Evolutionary conservation across 1,140 invertebrate species (phyloP).

Genomic region (Lucilia cuprina): DNA sequence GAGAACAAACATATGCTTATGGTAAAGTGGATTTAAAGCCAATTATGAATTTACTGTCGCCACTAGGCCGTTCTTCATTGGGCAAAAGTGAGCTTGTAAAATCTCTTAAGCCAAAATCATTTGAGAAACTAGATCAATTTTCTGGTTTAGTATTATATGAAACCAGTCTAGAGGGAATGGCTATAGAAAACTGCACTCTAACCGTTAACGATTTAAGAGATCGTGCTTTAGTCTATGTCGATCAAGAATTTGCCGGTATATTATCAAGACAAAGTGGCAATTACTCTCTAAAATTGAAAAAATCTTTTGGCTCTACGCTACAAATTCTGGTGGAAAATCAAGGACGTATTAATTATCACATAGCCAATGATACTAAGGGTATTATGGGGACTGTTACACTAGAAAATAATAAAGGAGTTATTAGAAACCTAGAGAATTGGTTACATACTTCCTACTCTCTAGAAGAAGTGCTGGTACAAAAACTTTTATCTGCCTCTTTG

Average conservation of each 20-base stretch:
- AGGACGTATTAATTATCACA: slow-evolving; percentile 79
- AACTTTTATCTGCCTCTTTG: not conserved
- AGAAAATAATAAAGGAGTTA: slow-evolving; percentile 45
- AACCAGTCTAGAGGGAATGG: slow-evolving; percentile 65
- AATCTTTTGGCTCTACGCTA: slow-evolving; percentile 66
- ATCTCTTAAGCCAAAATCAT: slow-evolving; percentile 65
- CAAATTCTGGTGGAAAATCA: slow-evolving; percentile 83
- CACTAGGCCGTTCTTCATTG: slow-evolving; percentile 48
- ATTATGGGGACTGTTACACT: slow-evolving; percentile 52
- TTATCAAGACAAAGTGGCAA: slow-evolving; percentile 69
- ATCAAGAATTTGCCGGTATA: slow-evolving; percentile 69
- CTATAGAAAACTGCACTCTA: slow-evolving; percentile 66
- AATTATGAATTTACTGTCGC: slow-evolving; percentile 62
- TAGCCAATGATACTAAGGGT: slow-evolving; percentile 78
- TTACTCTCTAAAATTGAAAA: slow-evolving; percentile 65
- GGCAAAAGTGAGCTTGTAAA: slow-evolving; percentile 41
- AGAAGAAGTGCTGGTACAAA: slow-evolving; percentile 28
- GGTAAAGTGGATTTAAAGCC: slow-evolving; percentile 65
- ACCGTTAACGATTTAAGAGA: slow-evolving; percentile 71
- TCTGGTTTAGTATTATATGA: slow-evolving; percentile 80
- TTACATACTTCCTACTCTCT: slow-evolving; percentile 44
- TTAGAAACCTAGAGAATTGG: slow-evolving; percentile 36
- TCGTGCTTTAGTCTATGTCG: slow-evolving; percentile 77
- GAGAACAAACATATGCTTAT: slow-evolving; percentile 66
- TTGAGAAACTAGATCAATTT: slow-evolving; percentile 68